phyloP scores from a whole-genome alignment of 2,888 invertebrate species.

The Eilema griseolum region DNA sequence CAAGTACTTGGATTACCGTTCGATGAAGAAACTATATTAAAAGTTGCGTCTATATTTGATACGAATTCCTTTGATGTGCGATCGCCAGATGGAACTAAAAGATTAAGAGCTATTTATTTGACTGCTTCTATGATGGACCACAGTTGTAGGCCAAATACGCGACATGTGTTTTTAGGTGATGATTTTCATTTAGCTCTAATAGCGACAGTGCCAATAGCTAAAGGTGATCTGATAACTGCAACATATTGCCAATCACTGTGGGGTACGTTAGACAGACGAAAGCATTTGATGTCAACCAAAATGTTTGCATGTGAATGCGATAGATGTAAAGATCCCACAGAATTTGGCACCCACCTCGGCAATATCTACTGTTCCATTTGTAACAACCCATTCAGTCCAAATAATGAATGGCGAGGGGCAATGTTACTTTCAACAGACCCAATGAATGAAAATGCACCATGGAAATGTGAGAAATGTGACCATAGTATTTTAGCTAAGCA shows the following conservation, averaged over 20 bases:
- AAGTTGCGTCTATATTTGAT: conserved; percentile 90
- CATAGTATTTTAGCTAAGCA: conserved; percentile 86
- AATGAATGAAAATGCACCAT: conserved; percentile 85
- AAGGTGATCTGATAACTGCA: conserved; percentile 89
- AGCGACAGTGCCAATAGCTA: conserved; percentile 89
- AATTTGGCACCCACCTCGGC: conserved; percentile 88
- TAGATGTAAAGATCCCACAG: conserved; percentile 90
- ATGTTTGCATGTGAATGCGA: conserved; percentile 90
- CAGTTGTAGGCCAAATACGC: conserved; percentile 91
- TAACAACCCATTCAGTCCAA: conserved; percentile 75
- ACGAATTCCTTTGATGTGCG: conserved; percentile 91
- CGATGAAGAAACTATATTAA: conserved; percentile 87
- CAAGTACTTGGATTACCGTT: conserved; percentile 86
- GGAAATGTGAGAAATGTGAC: conserved; percentile 90
- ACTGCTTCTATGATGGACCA: conserved; percentile 91
- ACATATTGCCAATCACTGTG: conserved; percentile 91
- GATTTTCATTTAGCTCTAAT: conserved; percentile 88
- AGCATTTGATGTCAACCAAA: conserved; percentile 88
- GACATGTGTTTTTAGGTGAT: conserved; percentile 88
- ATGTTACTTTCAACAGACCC: conserved; percentile 88
- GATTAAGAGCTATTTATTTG: conserved; percentile 89
- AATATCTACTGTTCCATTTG: conserved; percentile 89
- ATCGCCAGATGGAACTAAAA: conserved; percentile 79
- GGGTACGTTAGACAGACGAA: conserved; percentile 89
- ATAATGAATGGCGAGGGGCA: conserved; percentile 61